Percentiles rank a stretch among this genome's conserved stretches.
phyloP scores from a whole-genome alignment of 2,888 invertebrate species.

The Belgica antarctica region DNA sequence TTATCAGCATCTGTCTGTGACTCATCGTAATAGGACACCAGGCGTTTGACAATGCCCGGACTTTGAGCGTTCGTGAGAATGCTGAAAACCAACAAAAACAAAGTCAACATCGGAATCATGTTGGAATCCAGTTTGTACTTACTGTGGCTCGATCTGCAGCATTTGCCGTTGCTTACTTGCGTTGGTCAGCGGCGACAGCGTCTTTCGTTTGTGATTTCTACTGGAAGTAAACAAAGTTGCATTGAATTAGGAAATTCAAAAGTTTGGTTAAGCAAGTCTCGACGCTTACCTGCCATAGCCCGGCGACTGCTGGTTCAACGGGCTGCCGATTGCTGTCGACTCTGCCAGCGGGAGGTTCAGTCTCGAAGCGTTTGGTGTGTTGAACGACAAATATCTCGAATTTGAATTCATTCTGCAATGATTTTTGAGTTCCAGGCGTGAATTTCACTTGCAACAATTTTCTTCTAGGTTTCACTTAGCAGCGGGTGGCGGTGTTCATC shows the following conservation, averaged over 20 bases:
- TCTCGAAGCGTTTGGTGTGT: neutral
- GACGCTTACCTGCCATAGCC: neutral
- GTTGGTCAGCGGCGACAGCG: constrained; percentile 23
- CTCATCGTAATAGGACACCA: constrained; percentile 38
- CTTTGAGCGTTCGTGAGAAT: constrained; percentile 32
- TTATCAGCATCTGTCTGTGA: constrained; percentile 27
- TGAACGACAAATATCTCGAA: neutral
- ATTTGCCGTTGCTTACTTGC: neutral
- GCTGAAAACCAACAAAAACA: constrained; percentile 13
- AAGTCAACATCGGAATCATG: neutral
- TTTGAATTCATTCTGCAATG: neutral
- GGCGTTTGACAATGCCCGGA: constrained; percentile 18
- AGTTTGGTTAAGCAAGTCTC: neutral
- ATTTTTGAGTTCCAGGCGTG: neutral
- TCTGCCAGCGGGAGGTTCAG: constrained; percentile 9
- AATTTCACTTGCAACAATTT: neutral
- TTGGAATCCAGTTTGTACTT: neutral
- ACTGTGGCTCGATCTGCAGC: constrained; percentile 33
- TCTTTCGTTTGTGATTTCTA: constrained; percentile 21
- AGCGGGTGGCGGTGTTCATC: neutral
- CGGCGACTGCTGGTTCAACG: neutral
- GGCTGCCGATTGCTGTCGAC: constrained; percentile 25
- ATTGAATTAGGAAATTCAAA: neutral
- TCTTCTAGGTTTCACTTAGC: neutral
- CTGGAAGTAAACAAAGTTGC: too few relatives aligned